Base-by-base conservation (phyloP, 2,113 vertebrate genomes). In the Lipophrys pholis region DNA sequence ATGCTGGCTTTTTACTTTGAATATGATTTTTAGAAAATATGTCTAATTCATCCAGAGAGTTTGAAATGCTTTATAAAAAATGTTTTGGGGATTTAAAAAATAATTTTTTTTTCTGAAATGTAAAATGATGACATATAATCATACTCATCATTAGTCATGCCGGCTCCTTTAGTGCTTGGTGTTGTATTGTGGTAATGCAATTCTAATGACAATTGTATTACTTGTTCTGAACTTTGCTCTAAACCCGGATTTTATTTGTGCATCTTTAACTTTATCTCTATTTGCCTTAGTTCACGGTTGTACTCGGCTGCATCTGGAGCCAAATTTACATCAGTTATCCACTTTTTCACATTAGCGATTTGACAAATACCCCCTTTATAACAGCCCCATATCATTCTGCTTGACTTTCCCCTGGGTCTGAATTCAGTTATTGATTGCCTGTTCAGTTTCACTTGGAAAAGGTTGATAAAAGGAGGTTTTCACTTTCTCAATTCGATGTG, bases 401-500 rank as follows among this genome's bases (percentile, higher is more conserved):
- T 94, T 98, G 96, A 98, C 96, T 99, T 97, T 97, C 94, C 94
- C 92, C 92, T 68, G 83, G 77, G 94, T 94, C 95, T 95, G 95
- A 97, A 98, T 97, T 96, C 95, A 95, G 95, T 91, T 94, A 95
- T 93, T 97, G 94, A 97, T 96, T 95, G 93, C 94, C 94, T 91
- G 94, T 89, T 94, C 96, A 95, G 95, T 96, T 94, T 96, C 95
- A 95, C 94, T 96, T 95, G 95, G 96, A 95, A 99, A 98, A 93
- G 94, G 94, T 95, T 95, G 96, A 98, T 96, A 96, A 98, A 95
- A 93, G 94, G 95, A 94, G 95, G 95, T 97, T 96, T 98, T 97
- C 95, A 95, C 94, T 97, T 96, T 94, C 95, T 98, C 96, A 96
- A 97, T 97, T 96, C 95, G 95, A 97, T 97, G 96, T 98, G 97